Conservation (phyloP, 2,113 vertebrate species). For the Pachycephala philippinensis region DNA sequence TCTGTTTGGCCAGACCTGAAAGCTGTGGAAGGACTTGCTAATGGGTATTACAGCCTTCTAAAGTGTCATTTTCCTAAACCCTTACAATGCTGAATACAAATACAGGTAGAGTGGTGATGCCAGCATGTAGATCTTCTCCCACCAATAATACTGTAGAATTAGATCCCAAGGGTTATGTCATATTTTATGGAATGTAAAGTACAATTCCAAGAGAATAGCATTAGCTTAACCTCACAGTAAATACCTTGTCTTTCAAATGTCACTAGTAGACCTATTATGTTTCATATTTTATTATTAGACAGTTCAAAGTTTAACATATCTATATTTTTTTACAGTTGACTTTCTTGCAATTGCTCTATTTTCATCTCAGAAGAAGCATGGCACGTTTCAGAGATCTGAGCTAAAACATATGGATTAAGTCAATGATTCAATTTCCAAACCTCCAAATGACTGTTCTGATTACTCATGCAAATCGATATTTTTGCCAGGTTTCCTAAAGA, state of each 20-base stretch:
- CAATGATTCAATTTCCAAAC: slow-evolving; percentile 45
- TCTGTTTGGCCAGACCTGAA: slow-evolving; percentile 41
- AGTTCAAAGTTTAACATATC: neutral
- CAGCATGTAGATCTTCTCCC: neutral
- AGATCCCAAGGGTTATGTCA: neutral
- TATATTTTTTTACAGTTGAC: neutral
- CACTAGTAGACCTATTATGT: neutral
- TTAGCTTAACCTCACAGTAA: neutral
- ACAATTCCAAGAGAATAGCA: neutral
- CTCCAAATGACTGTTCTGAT: slow-evolving; percentile 39
- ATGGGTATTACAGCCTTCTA: neutral
- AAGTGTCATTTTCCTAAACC: neutral
- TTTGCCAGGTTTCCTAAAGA: slow-evolving; percentile 36
- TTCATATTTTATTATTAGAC: neutral
- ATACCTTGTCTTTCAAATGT: neutral
- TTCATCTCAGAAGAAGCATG: neutral
- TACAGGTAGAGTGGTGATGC: neutral
- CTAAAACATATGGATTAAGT: slow-evolving; percentile 36
- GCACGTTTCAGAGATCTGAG: neutral
- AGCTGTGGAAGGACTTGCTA: slow-evolving; percentile 15
- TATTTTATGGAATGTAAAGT: neutral
- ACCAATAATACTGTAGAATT: neutral
- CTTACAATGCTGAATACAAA: neutral
- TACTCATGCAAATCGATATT: slow-evolving; percentile 42
- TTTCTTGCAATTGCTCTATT: neutral